Conservation (phyloP, 2,888 invertebrate genomes). For the Leptopilina drosophilae region DNA sequence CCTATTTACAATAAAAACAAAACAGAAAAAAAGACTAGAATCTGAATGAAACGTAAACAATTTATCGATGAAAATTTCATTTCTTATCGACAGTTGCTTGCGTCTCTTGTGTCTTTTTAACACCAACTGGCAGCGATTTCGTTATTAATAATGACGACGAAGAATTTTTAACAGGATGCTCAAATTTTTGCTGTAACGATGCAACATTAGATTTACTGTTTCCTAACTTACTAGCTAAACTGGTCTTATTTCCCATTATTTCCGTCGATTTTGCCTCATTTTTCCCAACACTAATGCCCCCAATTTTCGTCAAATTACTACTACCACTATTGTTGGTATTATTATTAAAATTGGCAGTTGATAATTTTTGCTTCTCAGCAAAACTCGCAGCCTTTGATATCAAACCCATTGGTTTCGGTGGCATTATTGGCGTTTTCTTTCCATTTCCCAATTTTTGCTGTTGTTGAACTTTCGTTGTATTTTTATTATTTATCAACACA, state of each 20-base stretch:
- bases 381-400: slow-evolving; percentile 77
- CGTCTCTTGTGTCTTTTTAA: slow-evolving; percentile 21
- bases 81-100: slow-evolving; percentile 7
- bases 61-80: slow-evolving; percentile 13
- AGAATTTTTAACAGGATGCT: slow-evolving; percentile 74
- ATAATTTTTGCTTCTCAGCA: slow-evolving; percentile 69
- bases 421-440: slow-evolving; percentile 72
- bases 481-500: slow-evolving; percentile 67
- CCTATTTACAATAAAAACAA: slow-evolving; percentile 35
- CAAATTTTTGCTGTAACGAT: slow-evolving; percentile 88
- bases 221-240: slow-evolving; percentile 73
- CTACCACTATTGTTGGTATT: too few relatives aligned
- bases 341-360: slow-evolving; percentile 55
- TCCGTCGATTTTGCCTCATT: slow-evolving; percentile 42
- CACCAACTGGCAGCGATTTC: neutral
- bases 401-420: slow-evolving; percentile 78
- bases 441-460: slow-evolving; percentile 73
- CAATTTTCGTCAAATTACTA: slow-evolving; percentile 52
- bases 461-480: slow-evolving; percentile 68
- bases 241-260: slow-evolving; percentile 56
- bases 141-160: neutral
- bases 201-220: slow-evolving; percentile 84
- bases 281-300: slow-evolving; percentile 37
- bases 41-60: slow-evolving; percentile 47
- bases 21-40: slow-evolving; percentile 26